Conservation (phyloP, 64 coral and sea anemone species). For the Acropora tenuis region DNA sequence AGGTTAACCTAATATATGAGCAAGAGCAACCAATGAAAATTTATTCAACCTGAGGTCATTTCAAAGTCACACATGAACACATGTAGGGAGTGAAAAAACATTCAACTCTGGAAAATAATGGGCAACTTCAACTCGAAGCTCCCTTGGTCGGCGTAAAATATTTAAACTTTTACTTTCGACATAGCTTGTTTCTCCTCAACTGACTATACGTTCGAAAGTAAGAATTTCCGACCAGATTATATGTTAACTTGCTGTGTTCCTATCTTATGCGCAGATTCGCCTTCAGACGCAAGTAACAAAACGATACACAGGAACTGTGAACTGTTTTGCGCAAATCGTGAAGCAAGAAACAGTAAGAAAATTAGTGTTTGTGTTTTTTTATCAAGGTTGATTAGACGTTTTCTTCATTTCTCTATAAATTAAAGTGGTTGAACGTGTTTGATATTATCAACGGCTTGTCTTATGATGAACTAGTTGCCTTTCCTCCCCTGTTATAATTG, state of each 20-base stretch:
- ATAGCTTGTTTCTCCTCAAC: no score
- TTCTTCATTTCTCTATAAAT: no score
- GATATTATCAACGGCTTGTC: no score
- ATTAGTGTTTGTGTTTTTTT: neutral
- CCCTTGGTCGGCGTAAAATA: neutral
- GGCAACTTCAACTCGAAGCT: neutral
- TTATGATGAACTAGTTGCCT: no score
- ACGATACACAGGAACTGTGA: constrained; percentile 60
- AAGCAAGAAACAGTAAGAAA: constrained; percentile 75
- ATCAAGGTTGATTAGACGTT: no score
- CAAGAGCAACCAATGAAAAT: no score
- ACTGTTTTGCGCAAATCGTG: constrained; percentile 87
- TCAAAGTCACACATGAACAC: no score
- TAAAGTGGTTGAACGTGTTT: no score
- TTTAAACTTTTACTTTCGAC: neutral
- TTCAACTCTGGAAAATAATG: neutral
- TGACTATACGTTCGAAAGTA: neutral
- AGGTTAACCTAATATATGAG: neutral
- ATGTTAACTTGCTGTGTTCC: neutral
- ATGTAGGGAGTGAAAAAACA: neutral
- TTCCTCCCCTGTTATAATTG: no score
- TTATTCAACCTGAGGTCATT: no score
- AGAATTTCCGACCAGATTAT: neutral
- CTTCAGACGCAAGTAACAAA: constrained; percentile 77
- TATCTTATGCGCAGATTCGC: constrained; percentile 65